Percentiles rank a stretch among this genome's conserved stretches.
phyloP scores from a whole-genome alignment of 2,888 invertebrate genomes.

The Hofmannophila pseudospretella region DNA sequence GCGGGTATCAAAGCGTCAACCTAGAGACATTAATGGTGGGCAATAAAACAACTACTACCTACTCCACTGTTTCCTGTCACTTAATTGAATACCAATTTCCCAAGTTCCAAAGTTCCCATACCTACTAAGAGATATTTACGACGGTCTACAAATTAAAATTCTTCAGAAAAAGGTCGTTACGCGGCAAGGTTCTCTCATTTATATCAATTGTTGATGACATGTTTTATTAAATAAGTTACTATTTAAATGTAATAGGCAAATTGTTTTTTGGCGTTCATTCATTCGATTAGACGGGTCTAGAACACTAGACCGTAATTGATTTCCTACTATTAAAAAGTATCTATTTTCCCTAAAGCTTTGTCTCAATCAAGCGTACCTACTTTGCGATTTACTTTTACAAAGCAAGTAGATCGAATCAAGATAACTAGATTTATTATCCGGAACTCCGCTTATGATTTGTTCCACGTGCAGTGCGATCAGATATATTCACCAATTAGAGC shows the following conservation, averaged over 20 bases:
- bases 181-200: too few relatives aligned
- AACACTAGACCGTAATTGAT: too few relatives aligned
- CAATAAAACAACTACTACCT: slow-evolving; percentile 51
- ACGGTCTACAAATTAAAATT: slow-evolving; percentile 9
- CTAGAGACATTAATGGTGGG: slow-evolving; percentile 56
- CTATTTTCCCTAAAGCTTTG: background rate
- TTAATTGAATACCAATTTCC: slow-evolving; percentile 41
- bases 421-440: slow-evolving; percentile 46
- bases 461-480: slow-evolving; percentile 50
- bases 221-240: too few relatives aligned
- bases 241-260: too few relatives aligned
- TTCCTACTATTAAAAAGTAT: background rate
- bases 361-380: slow-evolving; percentile 21
- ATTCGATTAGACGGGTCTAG: too few relatives aligned
- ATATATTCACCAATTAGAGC: slow-evolving; percentile 52
- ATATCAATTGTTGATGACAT: too few relatives aligned
- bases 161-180: background rate
- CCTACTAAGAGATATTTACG: slow-evolving; percentile 36
- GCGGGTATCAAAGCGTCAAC: slow-evolving; percentile 29
- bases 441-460: slow-evolving; percentile 54
- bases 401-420: slow-evolving; percentile 56
- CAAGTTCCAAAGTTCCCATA: slow-evolving; percentile 1
- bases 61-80: slow-evolving; percentile 53
- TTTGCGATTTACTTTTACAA: slow-evolving; percentile 40
- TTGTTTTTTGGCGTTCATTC: too few relatives aligned